Conservation (phyloP, 2,113 vertebrate genomes). For the Mus musculus region DNA sequence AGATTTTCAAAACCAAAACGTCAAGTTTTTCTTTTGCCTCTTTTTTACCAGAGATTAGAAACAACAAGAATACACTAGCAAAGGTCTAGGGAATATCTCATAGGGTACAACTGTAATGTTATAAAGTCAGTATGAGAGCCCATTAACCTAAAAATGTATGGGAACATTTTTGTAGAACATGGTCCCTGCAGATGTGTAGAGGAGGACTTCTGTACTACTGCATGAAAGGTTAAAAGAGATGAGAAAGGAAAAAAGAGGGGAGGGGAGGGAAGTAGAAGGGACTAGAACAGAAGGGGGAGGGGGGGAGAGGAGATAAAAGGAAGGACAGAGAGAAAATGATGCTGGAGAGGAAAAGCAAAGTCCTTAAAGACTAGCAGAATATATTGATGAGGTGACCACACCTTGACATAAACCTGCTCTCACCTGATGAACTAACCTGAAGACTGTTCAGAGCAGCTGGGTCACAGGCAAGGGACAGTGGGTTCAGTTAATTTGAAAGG, state of each 20-base stretch:
- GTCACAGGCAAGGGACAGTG: not conserved
- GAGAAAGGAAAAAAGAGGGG: too few species aligned
- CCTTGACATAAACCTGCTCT: not conserved
- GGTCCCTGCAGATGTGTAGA: not conserved
- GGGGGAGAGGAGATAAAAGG: not conserved
- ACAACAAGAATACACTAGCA: not conserved
- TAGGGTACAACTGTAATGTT: not conserved
- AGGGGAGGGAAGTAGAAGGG: not conserved
- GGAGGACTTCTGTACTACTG: not conserved
- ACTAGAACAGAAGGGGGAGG: accelerated
- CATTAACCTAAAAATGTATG: not conserved
- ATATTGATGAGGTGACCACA: not conserved
- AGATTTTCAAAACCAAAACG: not conserved
- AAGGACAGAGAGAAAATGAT: not conserved
- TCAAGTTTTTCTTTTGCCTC: not conserved
- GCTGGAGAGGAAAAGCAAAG: not conserved
- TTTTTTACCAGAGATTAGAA: not conserved
- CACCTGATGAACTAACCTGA: constrained; percentile 20
- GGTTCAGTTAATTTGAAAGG: not conserved
- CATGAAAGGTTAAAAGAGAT: not conserved
- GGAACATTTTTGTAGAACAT: not conserved
- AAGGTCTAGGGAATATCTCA: not conserved
- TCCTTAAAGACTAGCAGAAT: not conserved
- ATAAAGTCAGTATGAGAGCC: not conserved
- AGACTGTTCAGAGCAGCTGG: not conserved